Evolutionary conservation across 1,140 invertebrate species (phyloP), one percentile per base, ranked within the genome.

Genomic region (Procambarus virginalis): DNA sequence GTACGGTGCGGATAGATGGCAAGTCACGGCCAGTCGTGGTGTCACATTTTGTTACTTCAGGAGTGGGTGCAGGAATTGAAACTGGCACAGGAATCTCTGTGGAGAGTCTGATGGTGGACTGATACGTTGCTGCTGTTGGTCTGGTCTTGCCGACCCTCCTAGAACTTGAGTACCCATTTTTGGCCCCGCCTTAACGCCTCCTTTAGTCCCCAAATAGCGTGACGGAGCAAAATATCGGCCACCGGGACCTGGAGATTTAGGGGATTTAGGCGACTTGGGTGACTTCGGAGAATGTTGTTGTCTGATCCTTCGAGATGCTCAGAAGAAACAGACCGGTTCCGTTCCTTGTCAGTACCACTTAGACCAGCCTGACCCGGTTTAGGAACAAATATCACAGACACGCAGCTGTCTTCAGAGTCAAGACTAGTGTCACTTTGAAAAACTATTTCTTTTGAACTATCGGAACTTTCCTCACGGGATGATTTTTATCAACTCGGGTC

Each of bases 401-500:
- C 97, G 93, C 98, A 97, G 94, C 97, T 97, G 92, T 98, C 97
- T 94, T 98, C 97, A 2, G 97, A 98, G 93, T 98, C 97, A 3
- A 98, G 96, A 94, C 97, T 98, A 0, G 97, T 98, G 92, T 98
- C 97, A 93, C 97, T 98, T 93, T 98, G 97, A 77, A 98, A 98
- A 94, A 93, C 97, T 98, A 93, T 97, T 97, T 98, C 97, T 94
- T 98, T 98, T 0, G 97, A 93, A 76, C 92, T 97, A 93, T 98
- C 97, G 0, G 97, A 98, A 9, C 97, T 97, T 91, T 98, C 97
- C 93, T 98, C 97, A 85, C 96, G 95, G 0, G 96, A 97, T 51
- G 95, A 94, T 51, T 96, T 70, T 96, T 93, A 92, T 96, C 95
- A 90, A 90, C 89, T 86, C 20, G 91, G 86, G 48, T 92, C 90